Conservation (phyloP, 2,888 invertebrate species). For the Drosophila gaucha region DNA sequence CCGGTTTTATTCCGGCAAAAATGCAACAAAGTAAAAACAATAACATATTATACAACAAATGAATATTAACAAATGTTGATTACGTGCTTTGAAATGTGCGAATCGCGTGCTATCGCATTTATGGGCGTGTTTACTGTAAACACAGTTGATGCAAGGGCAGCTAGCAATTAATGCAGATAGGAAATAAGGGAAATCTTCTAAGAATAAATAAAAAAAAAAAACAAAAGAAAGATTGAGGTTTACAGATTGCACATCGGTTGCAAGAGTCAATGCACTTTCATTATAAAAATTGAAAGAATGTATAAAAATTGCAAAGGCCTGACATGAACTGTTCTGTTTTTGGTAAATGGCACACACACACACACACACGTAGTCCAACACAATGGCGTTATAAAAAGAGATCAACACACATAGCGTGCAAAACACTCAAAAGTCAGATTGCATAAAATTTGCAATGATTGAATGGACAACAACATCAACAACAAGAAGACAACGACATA, state of each 20-base stretch:
- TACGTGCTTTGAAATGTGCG: conserved; percentile 16
- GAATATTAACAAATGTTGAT: neutral
- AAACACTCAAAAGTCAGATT: conserved; percentile 59
- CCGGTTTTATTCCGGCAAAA: conserved; percentile 33
- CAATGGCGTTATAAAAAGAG: conserved; percentile 66
- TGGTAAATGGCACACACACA: conserved; percentile 53
- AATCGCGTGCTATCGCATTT: conserved; percentile 35
- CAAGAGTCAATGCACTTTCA: conserved; percentile 67
- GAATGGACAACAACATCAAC: conserved; percentile 51
- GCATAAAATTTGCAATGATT: conserved; percentile 79
- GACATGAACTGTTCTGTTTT: conserved; percentile 47
- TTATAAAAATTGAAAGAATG: conserved; percentile 31
- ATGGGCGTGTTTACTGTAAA: conserved; percentile 13
- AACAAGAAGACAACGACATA: conserved; percentile 4
- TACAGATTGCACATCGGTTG: neutral
- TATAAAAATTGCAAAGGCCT: conserved; percentile 28
- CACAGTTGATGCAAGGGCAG: conserved; percentile 13
- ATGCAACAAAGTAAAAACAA: conserved; percentile 4
- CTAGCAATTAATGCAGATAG: conserved; percentile 16
- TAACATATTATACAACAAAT: conserved; percentile 7
- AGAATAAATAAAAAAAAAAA: neutral
- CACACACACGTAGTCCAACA: conserved; percentile 8
- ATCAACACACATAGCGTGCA: conserved; percentile 34
- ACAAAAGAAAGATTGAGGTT: neutral
- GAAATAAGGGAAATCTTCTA: neutral